phyloP scores from a whole-genome alignment of 2,888 invertebrate genomes.

The Xestia c-nigrum region DNA sequence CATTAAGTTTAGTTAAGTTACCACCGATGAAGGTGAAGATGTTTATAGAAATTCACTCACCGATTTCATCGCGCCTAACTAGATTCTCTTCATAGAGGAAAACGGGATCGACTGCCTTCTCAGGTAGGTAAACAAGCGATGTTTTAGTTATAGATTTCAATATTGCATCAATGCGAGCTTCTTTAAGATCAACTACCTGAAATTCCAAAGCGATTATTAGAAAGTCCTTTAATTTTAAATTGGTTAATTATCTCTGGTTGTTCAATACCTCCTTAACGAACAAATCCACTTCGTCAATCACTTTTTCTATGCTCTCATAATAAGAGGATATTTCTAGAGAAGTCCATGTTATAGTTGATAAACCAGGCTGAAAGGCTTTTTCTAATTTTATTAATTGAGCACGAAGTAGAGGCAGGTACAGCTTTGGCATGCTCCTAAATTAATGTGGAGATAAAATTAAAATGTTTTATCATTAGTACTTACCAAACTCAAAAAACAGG shows the following conservation, averaged over 20 bases:
- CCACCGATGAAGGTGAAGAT: not conserved
- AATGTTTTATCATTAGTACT: not conserved
- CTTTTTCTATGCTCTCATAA: conserved; percentile 89
- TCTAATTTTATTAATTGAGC: conserved; percentile 93
- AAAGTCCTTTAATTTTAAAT: not conserved
- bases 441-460: conserved; percentile 40
- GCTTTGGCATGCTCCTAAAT: conserved; percentile 90
- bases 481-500: not conserved
- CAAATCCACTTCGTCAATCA: conserved; percentile 91
- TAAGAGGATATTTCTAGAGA: conserved; percentile 93
- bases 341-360: conserved; percentile 95
- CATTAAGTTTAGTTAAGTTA: not conserved
- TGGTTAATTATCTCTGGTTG: not conserved
- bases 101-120: conserved; percentile 91
- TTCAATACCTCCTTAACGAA: conserved; percentile 92
- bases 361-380: conserved; percentile 93
- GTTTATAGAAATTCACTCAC: conserved; percentile 71
- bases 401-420: conserved; percentile 93
- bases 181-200: conserved; percentile 93
- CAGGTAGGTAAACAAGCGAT: conserved; percentile 91
- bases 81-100: conserved; percentile 92
- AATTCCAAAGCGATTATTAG: conserved; percentile 5
- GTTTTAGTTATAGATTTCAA: conserved; percentile 91
- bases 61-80: conserved; percentile 88
- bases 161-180: conserved; percentile 93